Base-by-base conservation (phyloP, 2,113 vertebrate species). In the Trogon surrucura region DNA sequence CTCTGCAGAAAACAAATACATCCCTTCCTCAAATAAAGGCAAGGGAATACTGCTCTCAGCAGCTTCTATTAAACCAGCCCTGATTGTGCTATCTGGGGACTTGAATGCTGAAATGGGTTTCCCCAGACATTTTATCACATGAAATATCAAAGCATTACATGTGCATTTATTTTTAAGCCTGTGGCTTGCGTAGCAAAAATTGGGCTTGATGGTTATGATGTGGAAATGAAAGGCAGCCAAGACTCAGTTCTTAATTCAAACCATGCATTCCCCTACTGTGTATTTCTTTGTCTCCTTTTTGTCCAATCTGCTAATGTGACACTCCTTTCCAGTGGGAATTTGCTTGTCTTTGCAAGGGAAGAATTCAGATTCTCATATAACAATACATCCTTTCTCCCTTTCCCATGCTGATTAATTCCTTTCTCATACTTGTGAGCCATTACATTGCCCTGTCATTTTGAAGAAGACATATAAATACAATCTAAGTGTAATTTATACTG, bases 291-390 rank as follows among this genome's bases (percentile, higher is more conserved):
- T 84, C 83, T 80, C 72, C 51, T 86, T 96, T 95, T 86, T 92
- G 92, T 94, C 91, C 96, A 91, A n/a, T 71, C 86, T 93, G 56
- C 95, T 95, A 80, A 93, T 56, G 72, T 89, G 72, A 91, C 88
- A 92, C 79, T 94, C 83, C 72, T 88, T 91, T 96, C 91, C 94
- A 95, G 91, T 71, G 85, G 88, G 91, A 91, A 95, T 96, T 93
- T 84, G 64, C 83, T 84, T 78, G 60, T 53, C 78, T 86, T 92
- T 96, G 60, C 72, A 94, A 41, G 65, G 82, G 79, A 91, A 81
- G 85, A 91, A 92, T 86, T 91, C 72, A 50, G 72, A 93, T 86
- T 78, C 64, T 64, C 44, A 88, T 56, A 60, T 38, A 86, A 88
- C 85, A 95, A 78, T 51, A 84, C 47, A 60, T 34, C 86, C 69